phyloP scores from a whole-genome alignment of 2,888 invertebrate species.

The Stegophylla sp. region DNA sequence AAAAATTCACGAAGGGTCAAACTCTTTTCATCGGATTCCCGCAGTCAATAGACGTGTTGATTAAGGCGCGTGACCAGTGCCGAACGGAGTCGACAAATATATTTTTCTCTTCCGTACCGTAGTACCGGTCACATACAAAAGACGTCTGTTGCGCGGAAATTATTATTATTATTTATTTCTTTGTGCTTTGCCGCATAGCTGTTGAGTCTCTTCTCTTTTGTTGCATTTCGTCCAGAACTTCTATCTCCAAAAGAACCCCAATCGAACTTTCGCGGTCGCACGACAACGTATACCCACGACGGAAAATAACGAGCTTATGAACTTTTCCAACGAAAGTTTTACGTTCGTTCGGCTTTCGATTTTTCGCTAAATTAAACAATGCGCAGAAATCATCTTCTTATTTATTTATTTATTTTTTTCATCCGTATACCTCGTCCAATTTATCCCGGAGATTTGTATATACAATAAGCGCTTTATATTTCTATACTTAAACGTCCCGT shows the following conservation, averaged over 20 bases:
- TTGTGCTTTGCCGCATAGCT: neutral
- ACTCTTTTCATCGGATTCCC: conserved; percentile 10
- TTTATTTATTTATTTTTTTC: too few species aligned
- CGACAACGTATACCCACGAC: neutral
- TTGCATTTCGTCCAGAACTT: conserved; percentile 25
- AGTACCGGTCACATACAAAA: conserved; percentile 17
- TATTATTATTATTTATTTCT: conserved; percentile 16
- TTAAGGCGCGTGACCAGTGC: conserved; percentile 34
- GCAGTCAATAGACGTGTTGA: conserved; percentile 45
- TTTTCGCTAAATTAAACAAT: conserved; percentile 42
- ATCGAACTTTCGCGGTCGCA: conserved; percentile 6
- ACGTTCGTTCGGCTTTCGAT: conserved; percentile 26
- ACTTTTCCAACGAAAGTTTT: conserved; percentile 47
- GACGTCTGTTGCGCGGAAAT: neutral
- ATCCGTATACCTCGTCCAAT: neutral
- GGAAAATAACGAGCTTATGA: conserved; percentile 52
- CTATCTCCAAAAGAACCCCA: conserved; percentile 16
- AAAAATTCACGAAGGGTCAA: conserved; percentile 11
- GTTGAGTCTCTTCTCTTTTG: conserved; percentile 35
- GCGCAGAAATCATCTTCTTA: conserved; percentile 30
- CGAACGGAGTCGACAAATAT: conserved; percentile 2
- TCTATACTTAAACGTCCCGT: neutral
- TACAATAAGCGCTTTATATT: neutral
- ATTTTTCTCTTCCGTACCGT: too few species aligned
- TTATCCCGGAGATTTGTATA: neutral